These are phyloP conservation scores for Saturnia pavonia DNA, from an alignment of 2,888 invertebrate species.

Conservation along the genomic window DNA sequence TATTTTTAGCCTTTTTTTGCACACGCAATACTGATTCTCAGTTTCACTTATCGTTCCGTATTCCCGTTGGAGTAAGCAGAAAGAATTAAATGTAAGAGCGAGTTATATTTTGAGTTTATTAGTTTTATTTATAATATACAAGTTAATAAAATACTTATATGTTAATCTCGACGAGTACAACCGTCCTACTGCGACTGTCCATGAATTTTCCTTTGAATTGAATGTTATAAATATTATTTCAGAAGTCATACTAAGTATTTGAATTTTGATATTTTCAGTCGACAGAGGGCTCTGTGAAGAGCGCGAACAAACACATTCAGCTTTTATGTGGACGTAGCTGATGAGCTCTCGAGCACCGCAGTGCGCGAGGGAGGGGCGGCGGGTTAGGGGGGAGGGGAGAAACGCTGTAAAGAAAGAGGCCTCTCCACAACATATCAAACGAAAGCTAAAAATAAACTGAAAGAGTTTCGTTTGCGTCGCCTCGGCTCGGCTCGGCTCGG, in stretches of 20 bases:
- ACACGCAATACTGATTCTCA: neutral
- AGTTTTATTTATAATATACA: too few species aligned
- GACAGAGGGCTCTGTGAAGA: neutral
- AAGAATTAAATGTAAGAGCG: neutral
- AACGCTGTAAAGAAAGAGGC: neutral
- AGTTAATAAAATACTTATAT: too few species aligned
- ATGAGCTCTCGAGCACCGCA: neutral
- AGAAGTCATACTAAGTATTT: neutral
- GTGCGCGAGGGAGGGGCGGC: neutral
- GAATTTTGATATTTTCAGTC: neutral
- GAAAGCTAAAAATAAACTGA: slow-evolving; percentile 14
- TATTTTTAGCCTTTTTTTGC: neutral
- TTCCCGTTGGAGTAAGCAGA: neutral
- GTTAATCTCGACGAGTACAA: too few species aligned
- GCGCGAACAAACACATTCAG: slow-evolving; percentile 1
- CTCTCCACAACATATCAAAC: slow-evolving; percentile 12
- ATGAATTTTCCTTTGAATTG: neutral
- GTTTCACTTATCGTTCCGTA: neutral
- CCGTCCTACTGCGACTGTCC: neutral
- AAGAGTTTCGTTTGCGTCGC: neutral
- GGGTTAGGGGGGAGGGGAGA: too few species aligned
- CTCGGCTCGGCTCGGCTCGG: too few species aligned
- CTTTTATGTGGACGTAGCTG: slow-evolving; percentile 2
- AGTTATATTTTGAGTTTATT: neutral
- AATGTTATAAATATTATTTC: neutral